A percentile compares a stretch with the other conserved stretches of the same genome.
These are phyloP conservation scores for Alca torda DNA, from an alignment of 2,797 vertebrate genomes.

Conservation along the genomic window DNA sequence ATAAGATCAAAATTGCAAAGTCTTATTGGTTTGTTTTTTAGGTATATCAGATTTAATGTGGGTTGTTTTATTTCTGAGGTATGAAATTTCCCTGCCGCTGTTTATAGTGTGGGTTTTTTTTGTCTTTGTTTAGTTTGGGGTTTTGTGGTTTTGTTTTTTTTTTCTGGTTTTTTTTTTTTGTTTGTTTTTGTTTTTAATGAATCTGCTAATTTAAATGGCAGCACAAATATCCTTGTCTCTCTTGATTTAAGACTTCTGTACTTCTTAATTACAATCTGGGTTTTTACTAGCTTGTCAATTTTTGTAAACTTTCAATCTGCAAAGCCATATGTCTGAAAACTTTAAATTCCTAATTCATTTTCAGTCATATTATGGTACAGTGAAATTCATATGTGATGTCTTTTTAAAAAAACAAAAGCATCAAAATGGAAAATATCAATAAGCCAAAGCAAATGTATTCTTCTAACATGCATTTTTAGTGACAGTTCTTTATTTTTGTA, in stretches of 20 bases:
- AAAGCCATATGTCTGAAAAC: background rate
- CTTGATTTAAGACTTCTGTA: constrained; percentile 2
- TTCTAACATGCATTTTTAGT: background rate
- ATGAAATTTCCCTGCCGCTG: background rate
- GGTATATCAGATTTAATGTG: background rate
- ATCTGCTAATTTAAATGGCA: background rate
- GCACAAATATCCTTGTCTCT: background rate
- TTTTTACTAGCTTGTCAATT: background rate
- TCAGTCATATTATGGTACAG: background rate
- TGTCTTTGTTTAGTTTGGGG: background rate
- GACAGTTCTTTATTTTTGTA: background rate
- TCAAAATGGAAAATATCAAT: background rate
- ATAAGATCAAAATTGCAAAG: background rate
- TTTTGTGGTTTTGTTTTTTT: no score
- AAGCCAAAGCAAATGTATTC: background rate
- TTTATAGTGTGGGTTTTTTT: background rate
- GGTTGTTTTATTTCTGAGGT: background rate
- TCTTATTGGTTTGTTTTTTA: background rate
- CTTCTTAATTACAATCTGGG: background rate
- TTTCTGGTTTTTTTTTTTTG: no score
- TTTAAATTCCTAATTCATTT: background rate
- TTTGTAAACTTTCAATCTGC: constrained; percentile 7
- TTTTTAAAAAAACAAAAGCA: background rate
- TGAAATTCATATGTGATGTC: background rate
- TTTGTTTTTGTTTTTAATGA: background rate